Conservation (phyloP, 2,113 vertebrate species). For the Rattus norvegicus region DNA sequence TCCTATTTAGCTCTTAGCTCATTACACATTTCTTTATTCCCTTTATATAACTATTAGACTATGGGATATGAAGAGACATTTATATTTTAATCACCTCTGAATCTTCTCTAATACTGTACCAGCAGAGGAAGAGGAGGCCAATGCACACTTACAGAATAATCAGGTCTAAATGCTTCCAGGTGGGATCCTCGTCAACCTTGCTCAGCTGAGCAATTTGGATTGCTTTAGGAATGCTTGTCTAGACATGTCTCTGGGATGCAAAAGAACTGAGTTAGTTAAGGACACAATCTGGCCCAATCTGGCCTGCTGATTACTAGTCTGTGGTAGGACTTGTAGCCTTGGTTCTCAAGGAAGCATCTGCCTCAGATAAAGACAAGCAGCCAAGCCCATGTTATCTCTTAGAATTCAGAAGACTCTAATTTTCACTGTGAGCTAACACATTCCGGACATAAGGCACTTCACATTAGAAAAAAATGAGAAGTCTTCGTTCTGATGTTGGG, state of each 20-base stretch:
- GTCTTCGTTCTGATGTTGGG: constrained; percentile 37
- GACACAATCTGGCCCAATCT: constrained; percentile 4
- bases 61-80: neutral
- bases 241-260: neutral
- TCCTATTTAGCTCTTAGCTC: neutral
- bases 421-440: constrained; percentile 49
- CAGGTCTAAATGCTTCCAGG: neutral
- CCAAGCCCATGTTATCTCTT: constrained; percentile 9
- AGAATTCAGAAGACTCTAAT: constrained; percentile 56
- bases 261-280: constrained; percentile 35
- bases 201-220: neutral
- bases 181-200: neutral
- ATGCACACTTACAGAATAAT: neutral
- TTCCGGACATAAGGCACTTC: constrained; percentile 26
- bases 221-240: neutral
- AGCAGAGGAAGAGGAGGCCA: neutral
- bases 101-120: neutral
- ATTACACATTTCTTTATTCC: neutral
- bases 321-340: neutral
- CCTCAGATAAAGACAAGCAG: constrained; percentile 2
- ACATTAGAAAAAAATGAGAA: constrained; percentile 55
- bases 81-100: neutral
- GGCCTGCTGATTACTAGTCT: constrained; percentile 23
- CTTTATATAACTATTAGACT: neutral
- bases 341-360: constrained; percentile 13